Evolutionary conservation across 2,888 invertebrate genomes (phyloP).

Genomic region (Diplazon laetatorius): DNA sequence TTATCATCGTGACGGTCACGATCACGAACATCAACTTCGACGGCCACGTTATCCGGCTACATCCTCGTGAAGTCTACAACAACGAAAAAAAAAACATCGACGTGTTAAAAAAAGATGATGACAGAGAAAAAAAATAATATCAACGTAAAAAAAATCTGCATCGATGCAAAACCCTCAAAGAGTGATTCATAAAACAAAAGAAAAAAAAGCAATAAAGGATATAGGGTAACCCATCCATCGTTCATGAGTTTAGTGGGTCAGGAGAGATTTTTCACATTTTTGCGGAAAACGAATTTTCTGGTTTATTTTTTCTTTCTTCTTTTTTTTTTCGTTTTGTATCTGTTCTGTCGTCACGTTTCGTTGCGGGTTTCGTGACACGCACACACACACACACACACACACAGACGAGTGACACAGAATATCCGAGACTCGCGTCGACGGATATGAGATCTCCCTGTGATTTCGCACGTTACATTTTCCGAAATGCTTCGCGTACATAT

Average conservation of each 20-base stretch:
- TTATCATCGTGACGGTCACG: constrained; percentile 68
- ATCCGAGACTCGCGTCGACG: constrained; percentile 20
- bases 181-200: background rate
- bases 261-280: constrained; percentile 35
- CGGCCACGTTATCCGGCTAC: constrained; percentile 22
- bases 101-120: background rate
- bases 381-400: no score
- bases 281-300: constrained; percentile 31
- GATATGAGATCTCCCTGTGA: constrained; percentile 29
- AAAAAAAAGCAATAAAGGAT: no score
- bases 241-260: constrained; percentile 34
- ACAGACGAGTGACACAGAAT: constrained; percentile 34
- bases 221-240: constrained; percentile 7
- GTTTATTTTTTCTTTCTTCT: no score
- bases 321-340: constrained; percentile 39
- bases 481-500: constrained; percentile 33
- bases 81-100: constrained; percentile 22
- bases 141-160: no score
- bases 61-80: constrained; percentile 60
- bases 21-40: constrained; percentile 63
- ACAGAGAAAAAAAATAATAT: background rate
- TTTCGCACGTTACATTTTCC: background rate
- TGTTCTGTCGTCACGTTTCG: background rate
- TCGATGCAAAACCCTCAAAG: background rate
- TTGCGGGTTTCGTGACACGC: constrained; percentile 21